A percentile compares a stretch with the other conserved stretches of the same genome.
Conservation (phyloP, 2,888 invertebrate species). For the Stictocephala bisonia region DNA sequence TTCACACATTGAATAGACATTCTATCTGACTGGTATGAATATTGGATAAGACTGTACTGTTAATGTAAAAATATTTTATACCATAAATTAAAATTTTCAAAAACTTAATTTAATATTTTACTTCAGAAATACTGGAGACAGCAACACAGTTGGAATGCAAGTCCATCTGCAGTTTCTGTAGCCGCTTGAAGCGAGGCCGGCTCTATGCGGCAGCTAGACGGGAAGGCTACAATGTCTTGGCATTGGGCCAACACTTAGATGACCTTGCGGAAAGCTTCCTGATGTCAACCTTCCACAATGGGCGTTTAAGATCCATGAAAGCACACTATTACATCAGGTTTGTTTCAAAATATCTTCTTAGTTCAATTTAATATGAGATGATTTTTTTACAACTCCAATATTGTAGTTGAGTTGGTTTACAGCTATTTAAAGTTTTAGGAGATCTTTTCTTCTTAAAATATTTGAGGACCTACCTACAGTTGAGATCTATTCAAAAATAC, state of each 20-base stretch:
- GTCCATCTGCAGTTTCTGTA: conserved; percentile 78
- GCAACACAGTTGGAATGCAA: conserved; percentile 64
- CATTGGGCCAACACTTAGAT: conserved; percentile 87
- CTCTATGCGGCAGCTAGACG: conserved; percentile 80
- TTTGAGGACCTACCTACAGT: too few relatives aligned
- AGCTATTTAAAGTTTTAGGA: too few relatives aligned
- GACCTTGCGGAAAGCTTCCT: conserved; percentile 86
- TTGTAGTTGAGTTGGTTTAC: too few relatives aligned
- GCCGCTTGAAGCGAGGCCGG: conserved; percentile 77
- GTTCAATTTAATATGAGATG: too few relatives aligned
- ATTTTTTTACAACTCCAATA: too few relatives aligned
- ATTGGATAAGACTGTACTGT: neutral
- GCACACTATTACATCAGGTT: conserved; percentile 82
- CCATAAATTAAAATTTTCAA: neutral
- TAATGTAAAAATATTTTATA: too few relatives aligned
- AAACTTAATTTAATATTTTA: too few relatives aligned
- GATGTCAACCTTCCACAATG: conserved; percentile 83
- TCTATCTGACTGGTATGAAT: neutral
- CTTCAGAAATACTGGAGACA: conserved; percentile 68
- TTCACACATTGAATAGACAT: too few relatives aligned
- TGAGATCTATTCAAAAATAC: too few relatives aligned
- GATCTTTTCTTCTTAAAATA: too few relatives aligned
- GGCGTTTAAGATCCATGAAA: conserved; percentile 81
- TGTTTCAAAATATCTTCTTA: too few relatives aligned
- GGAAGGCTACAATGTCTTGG: conserved; percentile 87